These are phyloP conservation scores for Eubucco bourcierii DNA, from an alignment of 2,113 vertebrate genomes.

Conservation along the genomic window DNA sequence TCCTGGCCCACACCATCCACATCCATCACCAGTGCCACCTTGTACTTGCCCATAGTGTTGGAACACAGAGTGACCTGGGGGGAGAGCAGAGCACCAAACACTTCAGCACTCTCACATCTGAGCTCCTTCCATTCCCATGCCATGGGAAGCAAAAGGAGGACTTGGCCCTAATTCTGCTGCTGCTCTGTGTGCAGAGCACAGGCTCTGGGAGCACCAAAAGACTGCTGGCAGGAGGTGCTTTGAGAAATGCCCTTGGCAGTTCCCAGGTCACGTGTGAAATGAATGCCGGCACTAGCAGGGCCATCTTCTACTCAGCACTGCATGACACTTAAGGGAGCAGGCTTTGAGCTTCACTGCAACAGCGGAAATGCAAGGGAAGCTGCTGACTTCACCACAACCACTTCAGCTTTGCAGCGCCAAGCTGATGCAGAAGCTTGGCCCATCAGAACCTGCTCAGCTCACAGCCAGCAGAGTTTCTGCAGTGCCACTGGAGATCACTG, in stretches of 20 bases:
- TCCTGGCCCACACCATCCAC: conserved; percentile 82
- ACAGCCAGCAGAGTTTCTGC: too few species aligned
- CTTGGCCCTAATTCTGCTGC: background rate
- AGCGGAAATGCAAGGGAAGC: too few species aligned
- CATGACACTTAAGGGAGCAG: too few species aligned
- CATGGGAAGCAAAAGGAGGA: background rate
- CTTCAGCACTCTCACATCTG: background rate
- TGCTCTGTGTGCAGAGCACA: background rate
- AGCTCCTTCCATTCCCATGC: background rate
- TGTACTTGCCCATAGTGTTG: conserved; percentile 81
- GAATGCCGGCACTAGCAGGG: too few species aligned
- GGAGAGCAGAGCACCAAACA: background rate
- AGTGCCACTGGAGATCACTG: too few species aligned
- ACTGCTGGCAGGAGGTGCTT: background rate
- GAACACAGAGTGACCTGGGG: conserved; percentile 88
- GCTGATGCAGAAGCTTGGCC: too few species aligned
- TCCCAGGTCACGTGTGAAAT: too few species aligned
- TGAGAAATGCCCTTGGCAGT: background rate
- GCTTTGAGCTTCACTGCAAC: background rate
- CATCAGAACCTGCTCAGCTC: too few species aligned
- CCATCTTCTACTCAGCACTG: too few species aligned
- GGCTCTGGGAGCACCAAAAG: background rate
- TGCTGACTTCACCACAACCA: too few species aligned
- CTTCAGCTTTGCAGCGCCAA: too few species aligned
- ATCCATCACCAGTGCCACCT: conserved; percentile 80